A percentile compares a stretch with the other conserved stretches of the same genome.
phyloP scores from a whole-genome alignment of 2,797 vertebrate genomes.

The Eulemur albifrons region DNA sequence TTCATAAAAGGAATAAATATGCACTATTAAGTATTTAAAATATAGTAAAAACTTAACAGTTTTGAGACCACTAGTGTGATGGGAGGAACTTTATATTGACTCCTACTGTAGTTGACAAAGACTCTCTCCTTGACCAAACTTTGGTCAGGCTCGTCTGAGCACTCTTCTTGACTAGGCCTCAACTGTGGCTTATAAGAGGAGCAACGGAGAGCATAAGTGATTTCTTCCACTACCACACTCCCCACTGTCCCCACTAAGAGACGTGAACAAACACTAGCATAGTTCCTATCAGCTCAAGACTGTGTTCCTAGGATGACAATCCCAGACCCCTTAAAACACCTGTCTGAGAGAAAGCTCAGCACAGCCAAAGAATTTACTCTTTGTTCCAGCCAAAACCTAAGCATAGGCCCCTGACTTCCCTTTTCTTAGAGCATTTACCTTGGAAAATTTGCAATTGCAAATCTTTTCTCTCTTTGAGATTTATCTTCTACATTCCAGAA shows the following conservation, averaged over 20 bases:
- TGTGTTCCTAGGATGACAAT: neutral
- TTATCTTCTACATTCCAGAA: constrained; percentile 22
- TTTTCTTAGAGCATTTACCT: constrained; percentile 26
- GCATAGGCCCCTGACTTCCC: neutral
- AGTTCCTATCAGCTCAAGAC: neutral
- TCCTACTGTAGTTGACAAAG: neutral
- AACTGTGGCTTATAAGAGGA: neutral
- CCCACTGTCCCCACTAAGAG: neutral
- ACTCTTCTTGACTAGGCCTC: neutral
- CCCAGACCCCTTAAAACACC: neutral
- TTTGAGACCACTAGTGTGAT: neutral
- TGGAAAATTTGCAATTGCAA: neutral
- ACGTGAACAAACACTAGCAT: neutral
- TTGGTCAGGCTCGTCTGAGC: neutral
- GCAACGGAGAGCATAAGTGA: neutral
- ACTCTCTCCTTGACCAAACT: neutral
- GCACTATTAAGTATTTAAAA: neutral
- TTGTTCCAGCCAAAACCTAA: neutral
- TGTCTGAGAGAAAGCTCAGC: neutral
- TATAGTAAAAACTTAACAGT: neutral
- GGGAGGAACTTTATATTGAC: neutral
- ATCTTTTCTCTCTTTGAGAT: constrained; percentile 31
- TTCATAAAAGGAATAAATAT: neutral
- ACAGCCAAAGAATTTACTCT: neutral
- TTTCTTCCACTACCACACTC: neutral